Conservation (phyloP, 2,113 vertebrate species). For the Pogonocichla stellata region DNA sequence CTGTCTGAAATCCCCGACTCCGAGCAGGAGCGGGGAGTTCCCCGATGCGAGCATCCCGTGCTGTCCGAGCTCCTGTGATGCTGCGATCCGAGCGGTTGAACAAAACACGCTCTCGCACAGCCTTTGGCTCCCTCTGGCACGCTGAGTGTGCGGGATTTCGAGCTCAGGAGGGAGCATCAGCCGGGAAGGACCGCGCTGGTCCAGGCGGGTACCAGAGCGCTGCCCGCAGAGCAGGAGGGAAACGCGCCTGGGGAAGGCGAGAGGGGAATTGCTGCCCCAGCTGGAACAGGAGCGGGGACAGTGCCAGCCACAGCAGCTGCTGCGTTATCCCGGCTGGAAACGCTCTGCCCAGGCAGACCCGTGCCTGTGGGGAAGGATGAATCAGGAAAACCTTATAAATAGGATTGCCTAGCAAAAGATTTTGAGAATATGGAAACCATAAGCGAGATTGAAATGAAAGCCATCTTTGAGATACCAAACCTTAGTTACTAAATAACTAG, state of each 20-base stretch:
- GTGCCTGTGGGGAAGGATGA: too few relatives aligned
- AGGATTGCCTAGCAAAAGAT: too few relatives aligned
- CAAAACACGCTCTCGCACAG: fast-evolving
- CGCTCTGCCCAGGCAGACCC: fast-evolving
- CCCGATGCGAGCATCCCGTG: fast-evolving
- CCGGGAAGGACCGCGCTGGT: background rate
- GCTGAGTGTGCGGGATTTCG: fast-evolving
- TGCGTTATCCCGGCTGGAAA: background rate
- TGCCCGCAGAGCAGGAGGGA: background rate
- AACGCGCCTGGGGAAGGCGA: fast-evolving
- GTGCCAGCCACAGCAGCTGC: background rate
- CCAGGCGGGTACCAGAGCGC: fast-evolving
- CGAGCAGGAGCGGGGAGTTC: fast-evolving
- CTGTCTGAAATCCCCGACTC: fast-evolving
- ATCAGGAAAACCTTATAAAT: too few relatives aligned
- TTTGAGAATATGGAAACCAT: too few relatives aligned
- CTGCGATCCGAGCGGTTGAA: fast-evolving
- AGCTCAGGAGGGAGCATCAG: background rate
- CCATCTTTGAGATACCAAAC: too few relatives aligned
- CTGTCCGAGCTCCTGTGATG: fast-evolving
- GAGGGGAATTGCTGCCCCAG: background rate
- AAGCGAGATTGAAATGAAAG: too few relatives aligned
- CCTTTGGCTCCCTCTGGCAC: fast-evolving
- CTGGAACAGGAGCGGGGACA: background rate
- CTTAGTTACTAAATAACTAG: too few relatives aligned